Base-by-base conservation (phyloP, 1,140 invertebrate genomes). In the Leptoteleia sp. region DNA sequence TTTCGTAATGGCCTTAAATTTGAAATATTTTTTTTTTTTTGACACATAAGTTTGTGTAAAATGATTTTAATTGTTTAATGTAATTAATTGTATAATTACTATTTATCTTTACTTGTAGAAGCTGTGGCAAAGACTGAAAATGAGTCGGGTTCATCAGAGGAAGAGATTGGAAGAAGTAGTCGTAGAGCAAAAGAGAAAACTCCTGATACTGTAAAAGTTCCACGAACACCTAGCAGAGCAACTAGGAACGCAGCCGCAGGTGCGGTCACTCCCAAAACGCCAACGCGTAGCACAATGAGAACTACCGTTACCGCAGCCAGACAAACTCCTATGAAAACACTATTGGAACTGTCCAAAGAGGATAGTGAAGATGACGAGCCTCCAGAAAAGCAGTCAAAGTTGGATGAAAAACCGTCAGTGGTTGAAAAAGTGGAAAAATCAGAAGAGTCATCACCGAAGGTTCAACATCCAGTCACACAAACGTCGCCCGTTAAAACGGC, bases 201-300 rank as follows among this genome's bases (percentile, higher is more conserved):
- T 12, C 82, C 81, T 9, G 86, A 88, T 29, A 71, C 81, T 15
- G 3, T 42, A n/a, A 65, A 52, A 27, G 9, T 67, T 8, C 81
- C 82, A 0, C 82, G 82, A 67, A 87, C 87, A 3, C 82, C 87
- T 16, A 84, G 82, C 16, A 81, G 87, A 83, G 55, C 86, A 1
- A 84, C 87, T 0, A 84, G 87, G 22, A 84, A 81, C 45, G 72
- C 80, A 0, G 68, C 83, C 0, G 64, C 81, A 38, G 43, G 77
- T 13, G 54, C 80, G 5, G 43, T 81, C 3, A 76, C 81, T 1
- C 81, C 79, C 15, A 85, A 85, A 73, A 81, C 83, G 11, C 72
- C 84, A 7, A 82, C 79, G 0, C 78, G 81, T 61, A 82, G 83
- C 6, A 72, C 76, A 16, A 31, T 62, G 0, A 64, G 70, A 72